Percentiles rank a stretch among this genome's conserved stretches.
These are phyloP conservation scores for Onychorhynchus coronatus DNA, from an alignment of 2,113 vertebrate species.

Conservation along the genomic window DNA sequence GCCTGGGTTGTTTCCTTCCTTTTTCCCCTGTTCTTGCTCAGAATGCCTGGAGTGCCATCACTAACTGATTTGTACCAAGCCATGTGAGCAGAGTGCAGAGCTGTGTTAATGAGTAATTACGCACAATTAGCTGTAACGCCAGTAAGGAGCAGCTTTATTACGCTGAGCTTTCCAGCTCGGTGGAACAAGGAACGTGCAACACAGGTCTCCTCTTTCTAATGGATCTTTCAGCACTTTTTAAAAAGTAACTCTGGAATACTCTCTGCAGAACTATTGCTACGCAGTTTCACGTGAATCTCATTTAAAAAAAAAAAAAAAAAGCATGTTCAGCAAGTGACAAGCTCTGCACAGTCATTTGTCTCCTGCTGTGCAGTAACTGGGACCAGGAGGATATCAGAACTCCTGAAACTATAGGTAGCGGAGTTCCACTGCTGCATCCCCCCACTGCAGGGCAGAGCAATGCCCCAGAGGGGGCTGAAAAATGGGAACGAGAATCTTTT, in stretches of 20 bases:
- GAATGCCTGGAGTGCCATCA: neutral
- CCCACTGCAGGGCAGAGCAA: neutral
- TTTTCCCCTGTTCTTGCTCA: neutral
- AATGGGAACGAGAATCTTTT: accelerated
- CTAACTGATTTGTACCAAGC: neutral
- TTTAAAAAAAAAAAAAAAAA: neutral
- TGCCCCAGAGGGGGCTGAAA: neutral
- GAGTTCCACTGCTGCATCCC: neutral
- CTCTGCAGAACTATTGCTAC: neutral
- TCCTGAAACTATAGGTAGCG: neutral
- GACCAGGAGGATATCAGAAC: neutral
- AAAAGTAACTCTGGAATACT: neutral
- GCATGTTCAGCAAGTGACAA: neutral
- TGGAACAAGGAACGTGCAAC: neutral
- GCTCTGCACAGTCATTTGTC: neutral
- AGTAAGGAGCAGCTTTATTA: neutral
- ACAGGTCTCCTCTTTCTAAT: neutral
- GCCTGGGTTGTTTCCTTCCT: neutral
- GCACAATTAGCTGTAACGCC: conserved; percentile 14
- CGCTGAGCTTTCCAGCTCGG: neutral
- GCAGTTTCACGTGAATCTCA: neutral
- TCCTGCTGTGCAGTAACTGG: neutral
- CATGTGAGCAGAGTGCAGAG: neutral
- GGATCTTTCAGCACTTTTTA: neutral
- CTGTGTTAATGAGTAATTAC: conserved; percentile 20